Conservation (phyloP, 2,113 vertebrate species). For the Rhynchopsitta pachyrhyncha region DNA sequence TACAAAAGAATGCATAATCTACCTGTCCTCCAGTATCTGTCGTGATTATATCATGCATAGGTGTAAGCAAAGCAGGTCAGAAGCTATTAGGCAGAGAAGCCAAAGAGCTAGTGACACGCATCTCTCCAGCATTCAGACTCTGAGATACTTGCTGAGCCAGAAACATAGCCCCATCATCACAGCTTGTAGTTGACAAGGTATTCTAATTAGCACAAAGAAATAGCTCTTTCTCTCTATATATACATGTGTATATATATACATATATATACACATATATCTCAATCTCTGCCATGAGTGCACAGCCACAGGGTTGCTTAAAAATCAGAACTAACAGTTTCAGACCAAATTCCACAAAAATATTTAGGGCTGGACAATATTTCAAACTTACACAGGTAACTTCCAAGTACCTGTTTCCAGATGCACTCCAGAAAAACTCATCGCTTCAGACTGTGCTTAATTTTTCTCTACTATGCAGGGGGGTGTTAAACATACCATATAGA, state of each 20-base stretch:
- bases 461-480: fast-evolving
- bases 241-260: background rate
- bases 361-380: background rate
- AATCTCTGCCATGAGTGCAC: background rate
- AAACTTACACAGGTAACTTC: background rate
- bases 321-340: background rate
- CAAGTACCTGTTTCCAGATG: background rate
- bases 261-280: background rate
- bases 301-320: background rate
- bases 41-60: background rate
- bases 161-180: background rate
- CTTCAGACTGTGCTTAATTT: background rate
- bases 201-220: background rate
- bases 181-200: background rate
- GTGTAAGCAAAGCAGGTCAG: background rate
- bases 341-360: background rate
- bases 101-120: background rate
- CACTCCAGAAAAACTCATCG: background rate
- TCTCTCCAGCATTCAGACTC: background rate
- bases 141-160: background rate
- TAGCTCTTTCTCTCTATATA: background rate
- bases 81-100: background rate
- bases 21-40: background rate
- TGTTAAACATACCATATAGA: background rate
- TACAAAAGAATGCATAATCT: background rate